Percentiles rank a stretch among this genome's conserved stretches.
phyloP scores from a whole-genome alignment of 2,888 invertebrate genomes.

The Philonicus albiceps region DNA sequence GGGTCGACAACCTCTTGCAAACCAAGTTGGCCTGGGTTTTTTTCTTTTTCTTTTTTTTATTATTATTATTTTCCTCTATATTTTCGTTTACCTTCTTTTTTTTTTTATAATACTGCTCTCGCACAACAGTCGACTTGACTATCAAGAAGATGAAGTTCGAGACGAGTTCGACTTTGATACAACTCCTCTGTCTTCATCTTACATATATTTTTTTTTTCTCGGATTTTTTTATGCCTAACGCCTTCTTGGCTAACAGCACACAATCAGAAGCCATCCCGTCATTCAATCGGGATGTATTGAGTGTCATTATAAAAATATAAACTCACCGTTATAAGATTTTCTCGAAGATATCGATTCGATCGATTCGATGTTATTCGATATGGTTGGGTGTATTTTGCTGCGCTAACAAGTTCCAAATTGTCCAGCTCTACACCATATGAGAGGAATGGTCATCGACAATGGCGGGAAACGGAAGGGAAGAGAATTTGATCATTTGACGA shows the following conservation, averaged over 20 bases:
- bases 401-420: constrained; percentile 5
- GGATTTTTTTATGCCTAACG: neutral
- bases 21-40: neutral
- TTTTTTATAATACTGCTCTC: neutral
- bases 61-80: neutral
- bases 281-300: constrained; percentile 19
- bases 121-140: neutral
- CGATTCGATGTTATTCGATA: constrained; percentile 9
- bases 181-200: neutral
- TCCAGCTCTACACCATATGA: neutral
- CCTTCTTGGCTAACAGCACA: neutral
- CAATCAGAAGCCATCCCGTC: neutral
- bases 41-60: neutral
- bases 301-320: constrained; percentile 30
- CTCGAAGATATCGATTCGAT: neutral
- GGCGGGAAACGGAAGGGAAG: neutral
- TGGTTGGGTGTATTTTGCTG: neutral
- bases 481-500: neutral
- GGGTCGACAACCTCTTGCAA: constrained; percentile 19
- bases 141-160: neutral
- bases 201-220: neutral
- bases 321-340: constrained; percentile 30
- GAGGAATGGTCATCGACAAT: neutral
- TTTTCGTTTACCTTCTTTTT: neutral
- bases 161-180: neutral